Evolutionary conservation across 2,797 vertebrate species (phyloP).

Genomic region (Basileuterus tristriatus): DNA sequence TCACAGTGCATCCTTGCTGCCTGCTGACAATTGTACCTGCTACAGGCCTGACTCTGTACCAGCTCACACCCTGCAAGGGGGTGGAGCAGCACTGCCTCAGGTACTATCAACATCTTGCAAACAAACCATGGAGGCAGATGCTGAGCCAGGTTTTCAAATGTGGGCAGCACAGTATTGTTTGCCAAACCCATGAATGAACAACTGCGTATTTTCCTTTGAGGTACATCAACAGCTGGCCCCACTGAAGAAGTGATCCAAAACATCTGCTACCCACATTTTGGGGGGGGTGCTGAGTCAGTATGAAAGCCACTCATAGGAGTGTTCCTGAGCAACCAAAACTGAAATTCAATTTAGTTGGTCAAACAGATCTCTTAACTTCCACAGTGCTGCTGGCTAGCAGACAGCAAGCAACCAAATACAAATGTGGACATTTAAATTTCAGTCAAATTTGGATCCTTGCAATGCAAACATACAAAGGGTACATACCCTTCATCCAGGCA

Average conservation of each 20-base stretch:
- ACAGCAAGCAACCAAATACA: not conserved
- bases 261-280: not conserved
- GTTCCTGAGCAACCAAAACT: not conserved
- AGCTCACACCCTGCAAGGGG: not conserved
- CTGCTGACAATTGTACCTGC: not conserved
- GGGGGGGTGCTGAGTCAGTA: not conserved
- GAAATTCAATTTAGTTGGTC: not conserved
- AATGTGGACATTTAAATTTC: not conserved
- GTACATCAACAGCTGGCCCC: not conserved
- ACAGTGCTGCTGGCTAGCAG: not conserved
- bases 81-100: not conserved
- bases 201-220: not conserved
- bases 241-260: not conserved
- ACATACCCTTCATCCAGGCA: rapidly evolving
- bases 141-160: not conserved
- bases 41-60: not conserved
- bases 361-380: not conserved
- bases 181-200: not conserved
- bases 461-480: not conserved
- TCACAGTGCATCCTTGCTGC: not conserved
- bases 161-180: not conserved
- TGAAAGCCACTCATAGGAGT: not conserved
- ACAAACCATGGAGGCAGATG: not conserved
- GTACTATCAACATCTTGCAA: not conserved
- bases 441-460: not conserved